Conservation (phyloP, 2,113 vertebrate genomes). For the Rhinopomastus cyanomelas region DNA sequence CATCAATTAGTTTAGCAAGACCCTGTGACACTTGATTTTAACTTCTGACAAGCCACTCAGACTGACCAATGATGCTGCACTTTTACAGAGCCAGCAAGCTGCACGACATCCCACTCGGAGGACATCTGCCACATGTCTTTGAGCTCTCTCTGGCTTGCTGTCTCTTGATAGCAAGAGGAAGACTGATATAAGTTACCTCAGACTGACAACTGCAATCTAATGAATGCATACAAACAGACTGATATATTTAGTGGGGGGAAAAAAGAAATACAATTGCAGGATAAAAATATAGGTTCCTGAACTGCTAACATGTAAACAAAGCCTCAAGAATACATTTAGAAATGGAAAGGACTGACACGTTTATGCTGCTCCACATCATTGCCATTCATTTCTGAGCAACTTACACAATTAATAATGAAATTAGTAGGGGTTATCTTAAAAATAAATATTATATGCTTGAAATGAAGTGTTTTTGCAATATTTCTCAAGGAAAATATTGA, state of each 20-base stretch:
- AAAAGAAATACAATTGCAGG: neutral
- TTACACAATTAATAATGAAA: neutral
- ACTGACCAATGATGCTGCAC: neutral
- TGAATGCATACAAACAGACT: neutral
- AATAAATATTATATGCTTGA: neutral
- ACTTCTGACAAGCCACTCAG: neutral
- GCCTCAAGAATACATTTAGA: neutral
- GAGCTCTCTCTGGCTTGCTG: neutral
- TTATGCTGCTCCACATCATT: rapidly evolving
- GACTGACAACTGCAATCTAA: neutral
- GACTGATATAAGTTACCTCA: neutral
- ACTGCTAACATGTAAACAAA: neutral
- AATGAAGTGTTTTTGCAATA: neutral
- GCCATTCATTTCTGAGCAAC: neutral
- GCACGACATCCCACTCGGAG: neutral
- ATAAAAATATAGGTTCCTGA: neutral
- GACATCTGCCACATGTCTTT: neutral
- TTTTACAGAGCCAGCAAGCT: neutral
- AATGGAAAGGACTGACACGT: neutral
- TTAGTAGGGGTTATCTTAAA: neutral
- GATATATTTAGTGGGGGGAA: neutral
- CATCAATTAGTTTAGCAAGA: neutral
- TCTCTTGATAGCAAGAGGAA: neutral
- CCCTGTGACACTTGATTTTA: neutral
- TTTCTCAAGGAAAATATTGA: neutral